These are phyloP conservation scores for Lasioglossum figueresi DNA, from an alignment of 2,888 invertebrate genomes.

Conservation along the genomic window DNA sequence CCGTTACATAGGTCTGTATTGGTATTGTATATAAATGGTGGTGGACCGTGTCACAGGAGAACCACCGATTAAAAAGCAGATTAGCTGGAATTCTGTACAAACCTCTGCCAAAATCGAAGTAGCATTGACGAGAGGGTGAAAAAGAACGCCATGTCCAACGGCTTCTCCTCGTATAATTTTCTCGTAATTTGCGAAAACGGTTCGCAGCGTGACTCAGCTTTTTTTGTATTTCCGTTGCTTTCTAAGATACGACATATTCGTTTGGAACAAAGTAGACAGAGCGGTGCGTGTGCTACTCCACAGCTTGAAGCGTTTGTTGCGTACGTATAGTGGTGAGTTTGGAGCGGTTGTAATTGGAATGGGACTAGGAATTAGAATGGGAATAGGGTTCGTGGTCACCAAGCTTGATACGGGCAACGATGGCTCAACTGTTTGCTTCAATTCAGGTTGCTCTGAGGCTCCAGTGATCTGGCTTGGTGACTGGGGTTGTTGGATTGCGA, in stretches of 20 bases:
- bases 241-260: conserved; percentile 76
- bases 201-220: conserved; percentile 72
- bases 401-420: conserved; percentile 68
- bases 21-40: conserved; percentile 55
- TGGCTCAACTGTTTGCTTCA: conserved; percentile 75
- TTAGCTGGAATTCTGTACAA: conserved; percentile 56
- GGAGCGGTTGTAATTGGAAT: conserved; percentile 65
- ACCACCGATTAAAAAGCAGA: conserved; percentile 52
- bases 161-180: conserved; percentile 28
- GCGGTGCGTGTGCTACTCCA: conserved; percentile 79
- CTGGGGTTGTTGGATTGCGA: conserved; percentile 77
- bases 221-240: conserved; percentile 78
- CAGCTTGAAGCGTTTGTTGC: conserved; percentile 80
- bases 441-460: conserved; percentile 77
- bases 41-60: conserved; percentile 56
- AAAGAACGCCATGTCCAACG: conserved; percentile 21
- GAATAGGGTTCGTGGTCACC: conserved; percentile 68
- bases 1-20: conserved; percentile 54
- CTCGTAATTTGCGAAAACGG: conserved; percentile 36
- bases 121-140: conserved; percentile 52
- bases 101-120: conserved; percentile 36
- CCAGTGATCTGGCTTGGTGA: conserved; percentile 75
- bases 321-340: conserved; percentile 78
- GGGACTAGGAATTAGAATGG: conserved; percentile 68
- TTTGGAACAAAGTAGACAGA: conserved; percentile 77